Conservation (phyloP, 2,113 vertebrate species). For the Actenoides hombroni region DNA sequence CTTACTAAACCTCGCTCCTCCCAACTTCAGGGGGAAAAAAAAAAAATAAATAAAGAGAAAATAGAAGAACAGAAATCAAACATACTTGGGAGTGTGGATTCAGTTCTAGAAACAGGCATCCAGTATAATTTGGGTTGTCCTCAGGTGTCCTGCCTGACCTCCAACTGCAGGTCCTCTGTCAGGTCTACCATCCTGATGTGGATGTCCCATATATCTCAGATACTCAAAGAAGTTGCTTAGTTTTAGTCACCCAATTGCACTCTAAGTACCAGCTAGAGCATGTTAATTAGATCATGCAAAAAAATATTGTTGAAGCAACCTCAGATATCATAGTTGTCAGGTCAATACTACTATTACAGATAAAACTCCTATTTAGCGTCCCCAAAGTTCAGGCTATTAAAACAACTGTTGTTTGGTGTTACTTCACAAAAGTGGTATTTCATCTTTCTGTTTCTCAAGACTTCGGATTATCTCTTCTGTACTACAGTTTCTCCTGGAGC, state of each 20-base stretch:
- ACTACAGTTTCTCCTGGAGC: neutral
- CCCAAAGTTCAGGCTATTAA: neutral
- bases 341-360: neutral
- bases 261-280: neutral
- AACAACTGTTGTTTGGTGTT: neutral
- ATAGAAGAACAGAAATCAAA: neutral
- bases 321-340: neutral
- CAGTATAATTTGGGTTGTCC: neutral
- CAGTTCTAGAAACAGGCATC: neutral
- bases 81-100: neutral
- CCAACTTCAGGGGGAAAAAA: neutral
- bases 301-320: neutral
- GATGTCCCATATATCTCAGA: neutral
- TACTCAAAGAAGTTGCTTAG: neutral
- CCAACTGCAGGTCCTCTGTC: neutral
- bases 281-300: neutral
- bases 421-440: neutral
- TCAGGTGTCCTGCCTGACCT: neutral
- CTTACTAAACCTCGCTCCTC: neutral
- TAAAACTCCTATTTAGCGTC: neutral
- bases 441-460: neutral
- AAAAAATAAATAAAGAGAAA: neutral
- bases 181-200: neutral
- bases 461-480: neutral
- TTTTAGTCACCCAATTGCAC: neutral